Evolutionary conservation across 2,113 vertebrate species (phyloP), one percentile per base, ranked within the genome.

Genomic region (Regulus satrapa): DNA sequence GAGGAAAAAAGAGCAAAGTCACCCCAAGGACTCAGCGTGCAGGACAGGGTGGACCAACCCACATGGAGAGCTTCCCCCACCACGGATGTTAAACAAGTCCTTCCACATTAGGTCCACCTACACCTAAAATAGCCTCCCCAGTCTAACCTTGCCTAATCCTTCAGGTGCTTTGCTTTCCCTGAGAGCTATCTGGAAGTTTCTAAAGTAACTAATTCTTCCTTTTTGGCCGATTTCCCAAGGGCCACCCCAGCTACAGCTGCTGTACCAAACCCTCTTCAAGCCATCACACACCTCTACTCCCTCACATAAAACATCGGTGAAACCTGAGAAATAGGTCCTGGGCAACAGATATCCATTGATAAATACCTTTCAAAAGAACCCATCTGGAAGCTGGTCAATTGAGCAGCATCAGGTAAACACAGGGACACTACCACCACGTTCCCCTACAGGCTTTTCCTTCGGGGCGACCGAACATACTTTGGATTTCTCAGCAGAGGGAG

Each of bases 401-500:
- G 21, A 85, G 46, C 17, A 43, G 23, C 23, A 12, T 2, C 10
- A 88, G 29, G 34, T 1, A 62, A 91, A 71, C 14, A 18, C 29
- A 29, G 26, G 28, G 38, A 68, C 38, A 29, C 62, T 4, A 4
- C 0, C 38, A 29, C 62, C 3, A 4, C 0, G 0, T 12, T n/a
- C 61, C n/a, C 51, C 25, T 20, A 1, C 5, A 2, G 49, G 63
- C 12, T 91, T 64, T 73, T 54, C 46, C 63, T 56, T 51, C 74
- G 3, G 46, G 80, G 28, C 0, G 0, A 19, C 38, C 0, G 5
- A 49, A 34, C 9, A 18, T 80, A 14, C 56, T 84, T 61, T 13
- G 49, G 8, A 66, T 95, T 94, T 67, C 88, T 92, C 96, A 84
- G 94, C 10, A 97, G 96, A 96, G 96, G 96, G 95, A 97, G 96